Percentiles rank a stretch among this genome's conserved stretches.
Conservation (phyloP, 2,797 vertebrate species). For the Halcyon badia region DNA sequence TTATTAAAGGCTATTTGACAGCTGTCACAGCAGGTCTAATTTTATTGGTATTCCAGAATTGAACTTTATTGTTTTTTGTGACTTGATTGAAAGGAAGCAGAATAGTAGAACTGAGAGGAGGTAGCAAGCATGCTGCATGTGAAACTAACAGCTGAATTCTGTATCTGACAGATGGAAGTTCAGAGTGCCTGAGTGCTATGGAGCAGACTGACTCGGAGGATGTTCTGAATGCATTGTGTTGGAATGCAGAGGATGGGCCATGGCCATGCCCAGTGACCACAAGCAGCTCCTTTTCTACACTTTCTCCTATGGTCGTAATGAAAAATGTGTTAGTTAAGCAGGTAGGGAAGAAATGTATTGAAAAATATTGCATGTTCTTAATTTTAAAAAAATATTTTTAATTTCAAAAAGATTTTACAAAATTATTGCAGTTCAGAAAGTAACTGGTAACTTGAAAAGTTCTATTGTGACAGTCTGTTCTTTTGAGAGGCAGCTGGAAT, state of each 20-base stretch:
- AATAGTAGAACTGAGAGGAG: neutral
- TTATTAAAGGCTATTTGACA: neutral
- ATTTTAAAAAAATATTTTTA: neutral
- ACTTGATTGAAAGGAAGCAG: neutral
- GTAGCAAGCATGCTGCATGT: neutral
- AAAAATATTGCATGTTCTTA: neutral
- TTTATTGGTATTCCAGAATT: neutral
- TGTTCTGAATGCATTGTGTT: slow-evolving; percentile 74
- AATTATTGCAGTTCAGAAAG: neutral
- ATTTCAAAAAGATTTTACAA: neutral
- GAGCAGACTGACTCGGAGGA: slow-evolving; percentile 90
- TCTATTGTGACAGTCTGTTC: neutral
- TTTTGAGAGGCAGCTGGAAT: neutral
- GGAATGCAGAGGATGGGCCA: slow-evolving; percentile 74
- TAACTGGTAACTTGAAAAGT: neutral
- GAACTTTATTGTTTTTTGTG: neutral
- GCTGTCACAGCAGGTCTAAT: neutral
- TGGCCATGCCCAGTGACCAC: slow-evolving; percentile 75
- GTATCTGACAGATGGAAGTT: slow-evolving; percentile 86
- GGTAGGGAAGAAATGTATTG: slow-evolving; percentile 76
- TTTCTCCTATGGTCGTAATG: slow-evolving; percentile 92
- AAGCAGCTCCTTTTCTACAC: slow-evolving; percentile 79
- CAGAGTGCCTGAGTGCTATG: slow-evolving; percentile 88
- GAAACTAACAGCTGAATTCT: slow-evolving; percentile 44
- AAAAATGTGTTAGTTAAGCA: slow-evolving; percentile 91